phyloP scores from a whole-genome alignment of 2,797 vertebrate species.

The Vultur gryphus region DNA sequence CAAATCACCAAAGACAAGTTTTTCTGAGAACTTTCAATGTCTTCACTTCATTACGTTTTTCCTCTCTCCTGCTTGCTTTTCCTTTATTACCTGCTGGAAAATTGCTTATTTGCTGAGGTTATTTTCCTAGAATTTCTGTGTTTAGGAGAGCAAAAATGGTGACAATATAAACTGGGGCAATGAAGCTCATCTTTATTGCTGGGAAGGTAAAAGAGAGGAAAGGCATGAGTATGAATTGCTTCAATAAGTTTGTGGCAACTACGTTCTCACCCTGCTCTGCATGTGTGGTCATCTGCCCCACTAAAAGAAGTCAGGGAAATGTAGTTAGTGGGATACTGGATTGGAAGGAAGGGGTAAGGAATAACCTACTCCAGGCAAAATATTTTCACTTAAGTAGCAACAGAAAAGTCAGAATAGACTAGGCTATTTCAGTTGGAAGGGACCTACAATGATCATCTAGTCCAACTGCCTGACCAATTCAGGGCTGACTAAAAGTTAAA shows the following conservation, averaged over 20 bases:
- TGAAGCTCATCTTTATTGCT: background rate
- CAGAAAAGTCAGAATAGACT: background rate
- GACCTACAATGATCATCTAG: background rate
- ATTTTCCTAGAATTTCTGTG: background rate
- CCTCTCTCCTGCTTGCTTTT: background rate
- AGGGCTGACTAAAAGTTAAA: background rate
- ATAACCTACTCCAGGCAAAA: background rate
- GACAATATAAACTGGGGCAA: background rate
- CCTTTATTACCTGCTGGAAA: background rate
- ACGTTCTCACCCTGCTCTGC: fast-evolving
- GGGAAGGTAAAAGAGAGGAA: background rate
- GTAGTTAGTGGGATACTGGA: background rate
- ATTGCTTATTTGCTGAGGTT: background rate
- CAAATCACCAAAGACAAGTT: background rate
- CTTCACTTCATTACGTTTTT: background rate
- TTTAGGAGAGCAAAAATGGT: background rate
- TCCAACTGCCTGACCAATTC: background rate
- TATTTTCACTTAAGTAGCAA: background rate
- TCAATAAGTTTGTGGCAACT: background rate
- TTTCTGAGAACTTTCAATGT: background rate
- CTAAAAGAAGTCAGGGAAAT: background rate
- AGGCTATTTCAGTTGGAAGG: background rate
- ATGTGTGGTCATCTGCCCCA: background rate
- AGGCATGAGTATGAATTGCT: background rate
- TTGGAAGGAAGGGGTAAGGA: background rate